Base-by-base conservation (phyloP, 2,888 invertebrate genomes). In the Hypomecis atomaria region DNA sequence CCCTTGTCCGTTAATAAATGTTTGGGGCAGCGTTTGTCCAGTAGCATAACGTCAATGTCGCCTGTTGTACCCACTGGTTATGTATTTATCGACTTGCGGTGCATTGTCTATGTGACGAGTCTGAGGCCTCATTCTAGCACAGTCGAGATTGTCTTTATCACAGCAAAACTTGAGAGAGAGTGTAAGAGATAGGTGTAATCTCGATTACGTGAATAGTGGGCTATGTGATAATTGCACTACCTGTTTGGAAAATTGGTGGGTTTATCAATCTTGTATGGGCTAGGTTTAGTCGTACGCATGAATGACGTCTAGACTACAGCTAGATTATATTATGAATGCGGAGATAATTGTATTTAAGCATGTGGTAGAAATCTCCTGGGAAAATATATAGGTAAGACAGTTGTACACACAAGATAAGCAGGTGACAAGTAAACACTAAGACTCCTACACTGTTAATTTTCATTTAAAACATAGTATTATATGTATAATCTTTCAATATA, bases 11-110 rank as follows among this genome's bases (percentile, higher is more conserved):
- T 81, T 87, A 88, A 88, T 89, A 90, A 90, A 91, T 89, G 91
- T 90, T 89, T 85, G 87, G 90, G 87, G 86, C 82, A 83, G 83
- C 88, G 86, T 84, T 89, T 88, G 91, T 91, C 89, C 88, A 73
- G 86, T 85, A 84, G 85, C 84, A 82, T 86, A 84, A 84, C 89
- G 90, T 92, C 91, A 92, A 86, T 90, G 92, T 92, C 89, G 84
- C 83, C 86, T 78, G 84, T 83, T 83, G 85, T 86, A 79, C 73
- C 67, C 70, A 63, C 79, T 78, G 80, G 84, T 81, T 83, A 82
- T 83, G 82, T 85, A 79, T 79, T 79, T 75, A 75, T 71, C 61
- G 74, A 70, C 54, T 72, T 68, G 72, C 64, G 68, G 71, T 72
- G 59, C 70, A 73, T 62, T 71, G 67, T 75, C 66, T 69, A 72